Conservation (phyloP, 2,888 invertebrate genomes). For the Lottia scabra region DNA sequence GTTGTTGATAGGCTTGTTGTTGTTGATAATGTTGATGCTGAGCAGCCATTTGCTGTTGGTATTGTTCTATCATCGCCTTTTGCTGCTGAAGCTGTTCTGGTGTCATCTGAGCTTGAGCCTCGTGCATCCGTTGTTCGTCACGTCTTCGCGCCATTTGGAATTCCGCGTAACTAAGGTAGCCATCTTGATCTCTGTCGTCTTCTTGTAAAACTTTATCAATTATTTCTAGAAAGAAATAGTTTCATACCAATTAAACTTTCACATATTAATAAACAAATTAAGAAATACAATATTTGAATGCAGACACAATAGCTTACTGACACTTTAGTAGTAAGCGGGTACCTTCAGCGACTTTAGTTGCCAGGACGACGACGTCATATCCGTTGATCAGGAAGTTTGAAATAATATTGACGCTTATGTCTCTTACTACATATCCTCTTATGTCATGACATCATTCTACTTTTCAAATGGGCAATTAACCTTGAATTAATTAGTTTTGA, state of each 20-base stretch:
- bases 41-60: background rate
- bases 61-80: constrained; percentile 5
- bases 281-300: too few species aligned
- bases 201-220: constrained; percentile 86
- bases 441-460: too few species aligned
- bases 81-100: constrained; percentile 10
- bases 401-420: too few species aligned
- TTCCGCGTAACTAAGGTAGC: constrained; percentile 87
- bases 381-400: too few species aligned
- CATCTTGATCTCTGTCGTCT: constrained; percentile 88
- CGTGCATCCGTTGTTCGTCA: constrained; percentile 50
- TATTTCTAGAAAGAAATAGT: constrained; percentile 77
- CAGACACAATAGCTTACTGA: background rate
- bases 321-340: too few species aligned
- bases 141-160: constrained; percentile 71
- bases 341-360: too few species aligned
- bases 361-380: too few species aligned
- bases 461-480: too few species aligned
- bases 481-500: too few species aligned
- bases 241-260: too few species aligned
- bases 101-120: constrained; percentile 36
- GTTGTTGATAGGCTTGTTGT: constrained; percentile 1
- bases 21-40: constrained; percentile 4
- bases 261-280: too few species aligned
- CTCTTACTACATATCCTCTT: too few species aligned